phyloP scores from a whole-genome alignment of 1,140 invertebrate genomes.

The Alviniconcha marisindica region DNA sequence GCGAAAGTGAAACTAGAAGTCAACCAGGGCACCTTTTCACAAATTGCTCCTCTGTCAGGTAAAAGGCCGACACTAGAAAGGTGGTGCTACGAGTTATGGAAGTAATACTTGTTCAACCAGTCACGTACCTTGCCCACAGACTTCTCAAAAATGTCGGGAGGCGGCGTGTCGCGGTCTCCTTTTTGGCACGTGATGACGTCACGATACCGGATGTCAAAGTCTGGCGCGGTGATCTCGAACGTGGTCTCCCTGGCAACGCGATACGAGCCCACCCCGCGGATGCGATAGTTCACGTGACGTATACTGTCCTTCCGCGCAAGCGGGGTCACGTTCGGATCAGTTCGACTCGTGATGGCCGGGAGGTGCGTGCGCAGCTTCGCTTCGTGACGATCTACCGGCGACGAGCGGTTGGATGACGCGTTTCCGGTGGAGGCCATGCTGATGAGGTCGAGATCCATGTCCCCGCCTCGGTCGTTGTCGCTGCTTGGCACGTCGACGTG shows the following conservation, averaged over 20 bases:
- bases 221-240: slow-evolving; percentile 61
- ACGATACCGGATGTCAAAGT: slow-evolving; percentile 62
- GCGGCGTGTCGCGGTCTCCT: slow-evolving; percentile 48
- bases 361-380: slow-evolving; percentile 38
- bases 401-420: not conserved
- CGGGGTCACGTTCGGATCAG: slow-evolving; percentile 24
- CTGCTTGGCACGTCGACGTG: not conserved
- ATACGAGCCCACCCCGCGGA: slow-evolving; percentile 26
- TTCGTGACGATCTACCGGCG: slow-evolving; percentile 9
- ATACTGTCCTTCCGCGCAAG: not conserved
- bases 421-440: not conserved
- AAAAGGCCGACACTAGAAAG: no score
- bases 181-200: slow-evolving; percentile 52
- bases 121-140: slow-evolving; percentile 45
- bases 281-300: slow-evolving; percentile 30
- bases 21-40: no score
- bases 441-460: not conserved
- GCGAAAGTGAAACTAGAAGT: no score
- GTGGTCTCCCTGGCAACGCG: slow-evolving; percentile 50
- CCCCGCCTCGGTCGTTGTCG: not conserved
- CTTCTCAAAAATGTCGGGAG: slow-evolving; percentile 53
- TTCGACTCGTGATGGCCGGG: slow-evolving; percentile 45
- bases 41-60: no score
- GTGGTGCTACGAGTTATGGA: not conserved
- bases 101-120: slow-evolving; percentile 41